Evolutionary conservation across 2,888 invertebrate species (phyloP).

Genomic region (Mechanitis messenoides): DNA sequence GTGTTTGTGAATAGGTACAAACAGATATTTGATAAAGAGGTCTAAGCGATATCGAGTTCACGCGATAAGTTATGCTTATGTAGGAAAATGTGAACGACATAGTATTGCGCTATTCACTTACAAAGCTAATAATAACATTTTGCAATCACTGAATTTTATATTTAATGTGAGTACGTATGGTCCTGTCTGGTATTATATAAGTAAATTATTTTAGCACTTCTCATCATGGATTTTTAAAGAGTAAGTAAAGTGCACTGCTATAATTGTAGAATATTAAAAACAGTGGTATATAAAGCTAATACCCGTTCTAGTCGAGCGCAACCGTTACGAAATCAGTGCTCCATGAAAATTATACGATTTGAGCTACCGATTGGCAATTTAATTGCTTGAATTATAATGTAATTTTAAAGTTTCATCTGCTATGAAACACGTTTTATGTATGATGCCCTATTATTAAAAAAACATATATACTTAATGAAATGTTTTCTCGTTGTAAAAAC

Average conservation of each 20-base stretch:
- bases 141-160: neutral
- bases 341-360: slow-evolving; percentile 58
- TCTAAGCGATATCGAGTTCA: slow-evolving; percentile 68
- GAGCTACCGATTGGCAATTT: slow-evolving; percentile 24
- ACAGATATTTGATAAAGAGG: slow-evolving; percentile 64
- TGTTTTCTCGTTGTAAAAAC: slow-evolving; percentile 5
- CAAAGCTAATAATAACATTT: slow-evolving; percentile 8
- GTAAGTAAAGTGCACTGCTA: slow-evolving; percentile 17
- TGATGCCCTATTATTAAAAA: too few species aligned
- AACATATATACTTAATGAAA: neutral
- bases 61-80: slow-evolving; percentile 59
- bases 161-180: too few species aligned
- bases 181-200: neutral
- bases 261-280: slow-evolving; percentile 52
- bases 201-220: slow-evolving; percentile 4
- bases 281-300: slow-evolving; percentile 62
- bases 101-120: slow-evolving; percentile 10
- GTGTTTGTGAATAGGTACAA: slow-evolving; percentile 33
- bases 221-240: slow-evolving; percentile 8
- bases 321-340: slow-evolving; percentile 74
- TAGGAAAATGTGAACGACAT: slow-evolving; percentile 55
- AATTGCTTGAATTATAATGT: slow-evolving; percentile 17
- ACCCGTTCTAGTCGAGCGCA: slow-evolving; percentile 73
- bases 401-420: too few species aligned
- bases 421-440: neutral